A percentile compares a stretch with the other conserved stretches of the same genome.
Evolutionary conservation across 2,113 vertebrate species (phyloP).

Genomic region (Ochotona curzoniae): DNA sequence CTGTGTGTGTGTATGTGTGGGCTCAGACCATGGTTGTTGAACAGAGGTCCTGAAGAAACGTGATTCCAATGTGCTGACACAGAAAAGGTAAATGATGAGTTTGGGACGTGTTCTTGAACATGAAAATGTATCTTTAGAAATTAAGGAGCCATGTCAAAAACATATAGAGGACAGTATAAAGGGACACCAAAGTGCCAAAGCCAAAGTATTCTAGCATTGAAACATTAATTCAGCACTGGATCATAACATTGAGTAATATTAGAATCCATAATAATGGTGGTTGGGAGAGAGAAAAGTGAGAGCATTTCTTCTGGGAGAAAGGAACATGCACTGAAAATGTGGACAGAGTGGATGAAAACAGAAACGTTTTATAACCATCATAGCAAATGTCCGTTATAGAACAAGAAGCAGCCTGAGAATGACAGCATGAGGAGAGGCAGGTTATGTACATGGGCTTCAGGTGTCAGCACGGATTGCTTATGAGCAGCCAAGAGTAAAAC

Average conservation of each 20-base stretch:
- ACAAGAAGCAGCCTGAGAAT: neutral
- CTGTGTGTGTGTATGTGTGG: neutral
- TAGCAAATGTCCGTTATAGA: neutral
- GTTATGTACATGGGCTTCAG: neutral
- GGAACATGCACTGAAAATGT: neutral
- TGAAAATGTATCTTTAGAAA: neutral
- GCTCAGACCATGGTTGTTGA: neutral
- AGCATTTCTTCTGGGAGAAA: neutral
- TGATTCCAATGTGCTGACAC: neutral
- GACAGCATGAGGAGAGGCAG: neutral
- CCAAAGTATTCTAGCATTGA: neutral
- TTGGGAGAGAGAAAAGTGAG: too few relatives aligned
- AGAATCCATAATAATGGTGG: neutral
- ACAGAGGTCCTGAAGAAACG: neutral
- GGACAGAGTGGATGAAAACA: too few relatives aligned
- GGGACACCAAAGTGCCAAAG: neutral
- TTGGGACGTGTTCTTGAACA: neutral
- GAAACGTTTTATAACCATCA: neutral
- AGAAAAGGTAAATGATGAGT: neutral
- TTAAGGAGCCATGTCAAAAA: neutral
- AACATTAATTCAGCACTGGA: slow-evolving; percentile 16
- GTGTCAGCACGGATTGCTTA: neutral
- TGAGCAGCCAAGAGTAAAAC: neutral
- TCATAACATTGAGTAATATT: slow-evolving; percentile 2
- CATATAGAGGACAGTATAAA: neutral